These are phyloP conservation scores for Rhingia campestris DNA, from an alignment of 2,888 invertebrate genomes.

Conservation along the genomic window DNA sequence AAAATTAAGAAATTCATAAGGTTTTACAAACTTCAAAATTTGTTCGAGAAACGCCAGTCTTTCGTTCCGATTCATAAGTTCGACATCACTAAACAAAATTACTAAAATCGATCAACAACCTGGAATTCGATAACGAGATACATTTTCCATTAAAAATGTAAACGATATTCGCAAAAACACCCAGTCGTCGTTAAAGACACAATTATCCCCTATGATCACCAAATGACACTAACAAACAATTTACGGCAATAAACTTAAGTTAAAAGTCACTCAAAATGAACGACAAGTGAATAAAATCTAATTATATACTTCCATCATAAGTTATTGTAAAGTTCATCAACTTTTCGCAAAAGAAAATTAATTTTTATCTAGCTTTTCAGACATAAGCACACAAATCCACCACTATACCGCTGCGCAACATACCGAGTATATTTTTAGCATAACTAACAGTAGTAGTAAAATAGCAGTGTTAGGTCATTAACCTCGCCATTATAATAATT, in stretches of 20 bases:
- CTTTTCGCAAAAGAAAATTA: slow-evolving; percentile 41
- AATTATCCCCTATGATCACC: background rate
- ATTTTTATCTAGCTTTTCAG: slow-evolving; percentile 26
- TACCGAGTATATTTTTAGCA: slow-evolving; percentile 34
- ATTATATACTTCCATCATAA: slow-evolving; percentile 36
- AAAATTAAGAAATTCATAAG: no score
- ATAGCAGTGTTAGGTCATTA: slow-evolving; percentile 50
- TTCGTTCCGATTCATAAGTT: no score
- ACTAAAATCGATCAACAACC: no score
- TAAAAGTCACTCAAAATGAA: slow-evolving; percentile 17
- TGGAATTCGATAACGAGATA: no score
- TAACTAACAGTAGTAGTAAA: slow-evolving; percentile 11
- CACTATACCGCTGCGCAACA: slow-evolving; percentile 28
- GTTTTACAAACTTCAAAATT: no score
- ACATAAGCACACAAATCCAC: slow-evolving; percentile 9
- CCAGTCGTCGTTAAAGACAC: no score
- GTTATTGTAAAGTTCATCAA: slow-evolving; percentile 58
- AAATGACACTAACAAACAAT: background rate
- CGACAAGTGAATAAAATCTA: slow-evolving; percentile 5
- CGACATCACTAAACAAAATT: no score
- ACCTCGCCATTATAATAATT: slow-evolving; percentile 47
- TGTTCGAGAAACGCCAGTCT: no score
- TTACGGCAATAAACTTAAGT: background rate
- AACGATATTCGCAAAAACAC: no score
- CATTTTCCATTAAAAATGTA: no score